phyloP scores from a whole-genome alignment of 2,888 invertebrate genomes.

The Emmelina monodactyla region DNA sequence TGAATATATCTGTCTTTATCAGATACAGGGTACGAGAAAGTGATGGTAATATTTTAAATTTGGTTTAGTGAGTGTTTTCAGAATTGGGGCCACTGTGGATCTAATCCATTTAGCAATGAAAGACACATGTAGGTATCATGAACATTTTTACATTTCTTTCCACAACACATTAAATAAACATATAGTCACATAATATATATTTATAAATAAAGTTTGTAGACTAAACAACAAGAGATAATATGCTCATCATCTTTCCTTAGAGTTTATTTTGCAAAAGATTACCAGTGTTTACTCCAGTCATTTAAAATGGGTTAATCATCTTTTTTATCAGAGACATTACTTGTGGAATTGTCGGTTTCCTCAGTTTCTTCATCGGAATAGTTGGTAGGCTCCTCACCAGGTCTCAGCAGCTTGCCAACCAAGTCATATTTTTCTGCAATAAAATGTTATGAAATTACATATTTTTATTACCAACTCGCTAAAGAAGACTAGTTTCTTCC shows the following conservation, averaged over 20 bases:
- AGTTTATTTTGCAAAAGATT: constrained; percentile 8
- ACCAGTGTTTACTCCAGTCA: constrained; percentile 6
- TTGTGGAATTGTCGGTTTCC: constrained; percentile 42
- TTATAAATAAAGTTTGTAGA: background rate
- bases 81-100: too few species aligned
- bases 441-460: too few species aligned
- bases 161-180: background rate
- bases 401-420: constrained; percentile 88
- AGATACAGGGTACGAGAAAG: too few species aligned
- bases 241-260: background rate
- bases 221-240: background rate
- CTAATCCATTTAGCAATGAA: background rate
- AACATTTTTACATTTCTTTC: background rate
- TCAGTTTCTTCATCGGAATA: constrained; percentile 90
- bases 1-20: too few species aligned
- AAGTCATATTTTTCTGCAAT: constrained; percentile 95
- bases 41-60: too few species aligned
- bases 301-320: constrained; percentile 24
- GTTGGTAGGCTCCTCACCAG: constrained; percentile 88
- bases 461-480: too few species aligned
- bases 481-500: too few species aligned
- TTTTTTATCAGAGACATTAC: constrained; percentile 38
- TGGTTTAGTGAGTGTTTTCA: too few species aligned
- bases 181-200: background rate
- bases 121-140: background rate